A percentile compares a stretch with the other conserved stretches of the same genome.
phyloP scores from a whole-genome alignment of 2,888 invertebrate species.

The Hirtodrosophila histrioides region DNA sequence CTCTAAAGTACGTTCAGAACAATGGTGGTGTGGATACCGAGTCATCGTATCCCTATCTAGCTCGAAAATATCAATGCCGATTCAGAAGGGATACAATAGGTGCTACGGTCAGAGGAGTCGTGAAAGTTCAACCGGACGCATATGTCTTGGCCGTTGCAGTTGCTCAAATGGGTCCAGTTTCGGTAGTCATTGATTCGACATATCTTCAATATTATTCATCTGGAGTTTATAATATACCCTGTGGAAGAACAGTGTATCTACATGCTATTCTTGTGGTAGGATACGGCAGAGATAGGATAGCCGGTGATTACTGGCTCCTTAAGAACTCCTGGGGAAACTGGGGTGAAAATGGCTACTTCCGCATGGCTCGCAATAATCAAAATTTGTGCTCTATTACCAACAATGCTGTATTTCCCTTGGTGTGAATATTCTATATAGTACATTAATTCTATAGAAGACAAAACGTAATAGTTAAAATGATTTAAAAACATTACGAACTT shows the following conservation, averaged over 20 bases:
- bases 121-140: constrained; percentile 91
- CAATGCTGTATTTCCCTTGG: constrained; percentile 15
- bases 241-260: not conserved
- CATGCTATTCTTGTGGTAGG: constrained; percentile 17
- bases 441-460: too few relatives aligned
- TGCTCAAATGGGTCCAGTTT: constrained; percentile 94
- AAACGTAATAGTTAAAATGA: too few relatives aligned
- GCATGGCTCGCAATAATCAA: constrained; percentile 88
- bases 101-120: constrained; percentile 91
- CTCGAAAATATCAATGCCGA: constrained; percentile 95
- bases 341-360: constrained; percentile 97
- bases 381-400: constrained; percentile 26
- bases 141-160: constrained; percentile 87
- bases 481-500: too few relatives aligned
- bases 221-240: constrained; percentile 12
- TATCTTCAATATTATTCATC: constrained; percentile 96
- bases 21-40: constrained; percentile 86
- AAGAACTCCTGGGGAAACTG: constrained; percentile 98
- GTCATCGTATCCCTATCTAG: constrained; percentile 89
- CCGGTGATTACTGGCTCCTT: constrained; percentile 93
- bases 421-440: constrained; percentile 1
- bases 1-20: constrained; percentile 92
- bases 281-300: constrained; percentile 82
- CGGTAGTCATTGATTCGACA: constrained; percentile 94
- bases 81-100: constrained; percentile 85